Conservation (phyloP, 1,140 invertebrate species). For the Eubasilissa regina region DNA sequence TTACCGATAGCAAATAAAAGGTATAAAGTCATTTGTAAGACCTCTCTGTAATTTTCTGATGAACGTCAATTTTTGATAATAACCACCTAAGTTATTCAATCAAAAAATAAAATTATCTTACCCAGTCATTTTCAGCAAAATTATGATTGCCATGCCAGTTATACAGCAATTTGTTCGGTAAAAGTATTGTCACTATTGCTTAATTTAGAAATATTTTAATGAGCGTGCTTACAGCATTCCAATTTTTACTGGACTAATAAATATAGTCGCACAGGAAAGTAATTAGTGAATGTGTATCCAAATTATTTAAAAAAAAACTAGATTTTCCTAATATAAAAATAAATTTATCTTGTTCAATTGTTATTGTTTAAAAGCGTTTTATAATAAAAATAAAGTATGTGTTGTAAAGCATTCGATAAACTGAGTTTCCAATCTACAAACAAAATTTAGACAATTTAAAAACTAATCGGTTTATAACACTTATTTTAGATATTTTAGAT, state of each 20-base stretch:
- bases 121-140: no score
- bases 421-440: conserved; percentile 37
- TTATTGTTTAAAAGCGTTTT: conserved; percentile 59
- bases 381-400: conserved; percentile 56
- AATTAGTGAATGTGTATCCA: conserved; percentile 49
- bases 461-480: not conserved
- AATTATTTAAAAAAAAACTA: conserved; percentile 37
- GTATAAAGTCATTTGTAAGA: no score
- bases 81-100: no score
- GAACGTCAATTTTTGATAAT: no score
- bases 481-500: not conserved
- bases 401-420: conserved; percentile 48
- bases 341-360: conserved; percentile 57
- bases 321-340: conserved; percentile 47
- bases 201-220: conserved; percentile 1
- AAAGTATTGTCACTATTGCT: no score
- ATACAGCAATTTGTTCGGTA: no score
- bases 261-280: conserved; percentile 39
- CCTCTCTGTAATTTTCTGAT: no score
- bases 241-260: conserved; percentile 28
- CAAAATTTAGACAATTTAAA: not conserved
- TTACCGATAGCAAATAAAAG: no score
- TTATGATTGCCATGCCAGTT: no score
- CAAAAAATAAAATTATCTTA: no score
- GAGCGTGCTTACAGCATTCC: conserved; percentile 45